A percentile compares a stretch with the other conserved stretches of the same genome.
These are phyloP conservation scores for Drosophila crucigera DNA, from an alignment of 2,888 invertebrate genomes.

Conservation along the genomic window DNA sequence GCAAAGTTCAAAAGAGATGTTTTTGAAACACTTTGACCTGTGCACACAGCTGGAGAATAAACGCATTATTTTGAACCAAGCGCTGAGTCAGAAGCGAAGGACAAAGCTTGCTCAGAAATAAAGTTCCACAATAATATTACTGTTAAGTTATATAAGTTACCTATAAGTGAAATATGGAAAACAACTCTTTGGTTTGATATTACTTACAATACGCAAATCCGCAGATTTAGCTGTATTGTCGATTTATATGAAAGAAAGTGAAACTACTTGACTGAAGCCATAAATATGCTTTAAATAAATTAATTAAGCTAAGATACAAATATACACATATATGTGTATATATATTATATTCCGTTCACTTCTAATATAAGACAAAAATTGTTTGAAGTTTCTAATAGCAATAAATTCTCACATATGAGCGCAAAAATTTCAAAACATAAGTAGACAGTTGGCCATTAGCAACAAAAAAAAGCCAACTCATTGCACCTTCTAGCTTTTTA, in stretches of 20 bases:
- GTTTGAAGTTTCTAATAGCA: neutral
- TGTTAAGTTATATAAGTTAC: neutral
- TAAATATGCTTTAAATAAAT: conserved; percentile 11
- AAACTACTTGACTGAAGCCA: conserved; percentile 6
- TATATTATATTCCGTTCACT: neutral
- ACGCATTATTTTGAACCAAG: conserved; percentile 22
- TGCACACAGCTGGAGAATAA: conserved; percentile 55
- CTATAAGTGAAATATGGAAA: neutral
- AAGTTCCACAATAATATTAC: neutral
- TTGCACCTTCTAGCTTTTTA: conserved; percentile 38
- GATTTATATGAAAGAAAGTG: neutral
- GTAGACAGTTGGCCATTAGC: conserved; percentile 2
- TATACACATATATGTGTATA: neutral
- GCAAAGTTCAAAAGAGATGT: conserved; percentile 44
- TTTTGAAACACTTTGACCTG: conserved; percentile 56
- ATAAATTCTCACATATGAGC: neutral
- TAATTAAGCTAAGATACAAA: neutral
- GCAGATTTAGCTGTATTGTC: neutral
- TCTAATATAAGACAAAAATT: neutral
- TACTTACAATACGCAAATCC: neutral
- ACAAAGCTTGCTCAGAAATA: conserved; percentile 19
- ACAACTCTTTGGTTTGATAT: conserved; percentile 23
- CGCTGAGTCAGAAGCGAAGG: conserved; percentile 12
- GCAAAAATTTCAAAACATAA: neutral
- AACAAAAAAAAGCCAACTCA: conserved; percentile 41